A percentile compares a stretch with the other conserved stretches of the same genome.
Conservation (phyloP, 2,113 vertebrate species). For the Sterrhoptilus dennistouni region DNA sequence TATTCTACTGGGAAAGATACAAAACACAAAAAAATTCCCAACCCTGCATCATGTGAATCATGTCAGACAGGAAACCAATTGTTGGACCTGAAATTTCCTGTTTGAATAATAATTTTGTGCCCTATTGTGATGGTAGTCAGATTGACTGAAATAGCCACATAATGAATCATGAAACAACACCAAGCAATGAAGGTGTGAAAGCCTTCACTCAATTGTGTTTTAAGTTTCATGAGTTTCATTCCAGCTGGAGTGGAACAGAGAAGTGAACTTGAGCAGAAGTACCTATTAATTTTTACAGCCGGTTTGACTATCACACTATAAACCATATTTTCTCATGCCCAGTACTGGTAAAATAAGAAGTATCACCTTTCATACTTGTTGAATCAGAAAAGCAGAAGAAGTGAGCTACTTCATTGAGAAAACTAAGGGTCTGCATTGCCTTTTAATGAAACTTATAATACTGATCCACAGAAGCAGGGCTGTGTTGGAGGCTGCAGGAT, state of each 20-base stretch:
- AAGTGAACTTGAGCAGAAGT: background rate
- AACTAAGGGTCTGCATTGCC: background rate
- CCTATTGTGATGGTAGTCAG: background rate
- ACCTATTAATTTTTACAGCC: background rate
- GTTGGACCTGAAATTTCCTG: background rate
- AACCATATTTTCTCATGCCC: background rate
- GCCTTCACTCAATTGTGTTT: background rate
- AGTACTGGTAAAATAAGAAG: background rate
- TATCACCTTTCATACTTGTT: background rate
- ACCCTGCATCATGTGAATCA: background rate
- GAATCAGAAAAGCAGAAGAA: background rate
- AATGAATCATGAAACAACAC: background rate
- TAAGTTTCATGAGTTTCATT: background rate
- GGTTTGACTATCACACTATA: rapidly evolving
- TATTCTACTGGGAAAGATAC: background rate
- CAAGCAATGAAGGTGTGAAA: background rate
- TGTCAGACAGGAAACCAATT: background rate
- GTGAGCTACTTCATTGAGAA: background rate
- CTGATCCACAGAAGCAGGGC: background rate
- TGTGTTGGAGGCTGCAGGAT: background rate
- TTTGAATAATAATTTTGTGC: background rate
- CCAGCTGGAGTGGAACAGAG: background rate
- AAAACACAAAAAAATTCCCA: background rate
- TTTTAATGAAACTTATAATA: background rate
- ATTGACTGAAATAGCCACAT: background rate